These are phyloP conservation scores for Cydia pomonella DNA, from an alignment of 1,140 invertebrate species.

Conservation along the genomic window DNA sequence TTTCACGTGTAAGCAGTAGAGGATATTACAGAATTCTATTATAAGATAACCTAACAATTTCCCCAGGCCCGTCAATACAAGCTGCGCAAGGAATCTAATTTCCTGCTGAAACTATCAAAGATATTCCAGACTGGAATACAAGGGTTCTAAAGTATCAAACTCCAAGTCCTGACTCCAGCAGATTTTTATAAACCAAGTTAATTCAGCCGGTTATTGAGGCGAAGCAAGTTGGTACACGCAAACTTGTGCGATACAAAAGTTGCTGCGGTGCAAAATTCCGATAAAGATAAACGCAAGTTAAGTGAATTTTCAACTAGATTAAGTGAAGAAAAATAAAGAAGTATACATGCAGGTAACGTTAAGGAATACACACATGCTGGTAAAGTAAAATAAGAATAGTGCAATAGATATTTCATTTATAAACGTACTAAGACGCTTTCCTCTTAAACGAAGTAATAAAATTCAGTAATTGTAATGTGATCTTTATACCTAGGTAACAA, in stretches of 20 bases:
- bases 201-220: constrained; percentile 1
- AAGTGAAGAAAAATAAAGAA: not conserved
- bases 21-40: constrained; percentile 12
- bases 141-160: constrained; percentile 14
- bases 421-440: not conserved
- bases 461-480: not conserved
- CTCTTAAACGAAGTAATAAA: not conserved
- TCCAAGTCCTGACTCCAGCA: not conserved
- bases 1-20: not conserved
- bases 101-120: constrained; percentile 17
- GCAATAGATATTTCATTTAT: no score
- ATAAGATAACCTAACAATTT: not conserved
- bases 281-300: constrained; percentile 27
- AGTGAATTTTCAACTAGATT: constrained; percentile 19
- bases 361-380: not conserved
- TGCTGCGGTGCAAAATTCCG: constrained; percentile 26
- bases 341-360: not conserved
- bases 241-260: constrained; percentile 25
- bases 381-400: not conserved
- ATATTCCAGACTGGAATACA: constrained; percentile 10
- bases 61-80: not conserved
- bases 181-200: constrained; percentile 19
- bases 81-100: constrained; percentile 15
- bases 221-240: constrained; percentile 26
- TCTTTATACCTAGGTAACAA: not conserved